phyloP scores from a whole-genome alignment of 53 echinoderm and acorn worm genomes.

The Pentamera pediparva region DNA sequence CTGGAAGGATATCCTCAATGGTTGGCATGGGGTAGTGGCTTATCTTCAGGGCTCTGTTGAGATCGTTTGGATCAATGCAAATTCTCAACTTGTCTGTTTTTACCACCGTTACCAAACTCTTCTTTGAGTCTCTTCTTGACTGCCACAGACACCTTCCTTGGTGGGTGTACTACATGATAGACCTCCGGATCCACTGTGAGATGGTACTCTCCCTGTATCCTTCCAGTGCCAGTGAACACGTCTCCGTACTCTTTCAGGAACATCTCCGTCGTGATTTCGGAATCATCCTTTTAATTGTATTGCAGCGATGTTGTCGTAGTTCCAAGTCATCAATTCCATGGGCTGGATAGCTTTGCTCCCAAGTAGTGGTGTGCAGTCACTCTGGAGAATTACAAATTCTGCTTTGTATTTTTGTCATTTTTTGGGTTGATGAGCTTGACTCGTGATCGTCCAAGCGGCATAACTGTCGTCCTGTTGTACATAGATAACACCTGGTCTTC shows the following conservation, averaged over 20 bases:
- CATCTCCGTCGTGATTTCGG: neutral
- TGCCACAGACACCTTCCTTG: neutral
- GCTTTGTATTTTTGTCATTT: no score
- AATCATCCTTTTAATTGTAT: no score
- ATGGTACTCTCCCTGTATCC: neutral
- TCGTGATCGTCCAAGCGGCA: conserved; percentile 22
- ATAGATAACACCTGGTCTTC: no score
- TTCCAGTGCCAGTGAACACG: neutral
- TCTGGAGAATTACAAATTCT: no score
- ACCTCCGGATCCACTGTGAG: neutral
- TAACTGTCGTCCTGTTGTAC: conserved; percentile 37
- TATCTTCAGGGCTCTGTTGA: conserved; percentile 12
- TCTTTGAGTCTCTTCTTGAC: neutral
- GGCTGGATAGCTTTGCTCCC: no score
- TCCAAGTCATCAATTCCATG: no score
- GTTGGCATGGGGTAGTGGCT: conserved; percentile 53
- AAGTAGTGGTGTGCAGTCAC: no score
- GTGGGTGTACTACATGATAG: neutral
- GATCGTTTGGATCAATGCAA: conserved; percentile 13
- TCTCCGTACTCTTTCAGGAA: neutral
- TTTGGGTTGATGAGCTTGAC: conserved; percentile 23
- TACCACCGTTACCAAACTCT: conserved; percentile 21
- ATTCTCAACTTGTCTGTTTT: conserved; percentile 23
- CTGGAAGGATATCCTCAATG: conserved; percentile 44
- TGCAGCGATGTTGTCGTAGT: no score